These are phyloP conservation scores for Alethe diademata DNA, from an alignment of 2,113 vertebrate species.

Conservation along the genomic window DNA sequence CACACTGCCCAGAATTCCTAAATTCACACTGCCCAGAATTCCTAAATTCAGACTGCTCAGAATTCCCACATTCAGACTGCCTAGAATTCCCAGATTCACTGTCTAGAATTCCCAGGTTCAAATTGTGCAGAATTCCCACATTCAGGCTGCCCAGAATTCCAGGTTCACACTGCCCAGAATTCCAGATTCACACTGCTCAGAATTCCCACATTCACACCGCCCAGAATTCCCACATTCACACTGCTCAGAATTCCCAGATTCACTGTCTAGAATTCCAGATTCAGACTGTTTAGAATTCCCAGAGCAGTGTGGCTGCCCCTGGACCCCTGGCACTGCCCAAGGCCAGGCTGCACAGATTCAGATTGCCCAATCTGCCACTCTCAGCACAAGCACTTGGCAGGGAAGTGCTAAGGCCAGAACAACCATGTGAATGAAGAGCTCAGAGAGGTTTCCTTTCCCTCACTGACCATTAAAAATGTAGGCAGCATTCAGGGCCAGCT, in stretches of 20 bases:
- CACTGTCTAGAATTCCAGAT: background rate
- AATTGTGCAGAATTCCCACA: too few species aligned
- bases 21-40: too few species aligned
- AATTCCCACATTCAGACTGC: too few species aligned
- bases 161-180: background rate
- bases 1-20: too few species aligned
- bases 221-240: background rate
- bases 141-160: too few species aligned
- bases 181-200: too few species aligned
- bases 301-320: background rate
- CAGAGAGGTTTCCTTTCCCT: background rate
- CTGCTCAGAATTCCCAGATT: background rate
- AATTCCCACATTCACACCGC: background rate
- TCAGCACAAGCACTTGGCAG: background rate
- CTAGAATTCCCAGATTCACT: too few species aligned
- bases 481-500: constrained; percentile 90
- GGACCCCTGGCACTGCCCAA: background rate
- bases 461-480: constrained; percentile 93
- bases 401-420: background rate
- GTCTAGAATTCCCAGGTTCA: too few species aligned
- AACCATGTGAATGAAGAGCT: accelerated
- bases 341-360: background rate
- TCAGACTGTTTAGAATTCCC: background rate
- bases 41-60: too few species aligned
- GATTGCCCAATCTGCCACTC: background rate